Evolutionary conservation across 2,888 invertebrate genomes (phyloP), one percentile per base, ranked within the genome.

Genomic region (Pterostichus niger): DNA sequence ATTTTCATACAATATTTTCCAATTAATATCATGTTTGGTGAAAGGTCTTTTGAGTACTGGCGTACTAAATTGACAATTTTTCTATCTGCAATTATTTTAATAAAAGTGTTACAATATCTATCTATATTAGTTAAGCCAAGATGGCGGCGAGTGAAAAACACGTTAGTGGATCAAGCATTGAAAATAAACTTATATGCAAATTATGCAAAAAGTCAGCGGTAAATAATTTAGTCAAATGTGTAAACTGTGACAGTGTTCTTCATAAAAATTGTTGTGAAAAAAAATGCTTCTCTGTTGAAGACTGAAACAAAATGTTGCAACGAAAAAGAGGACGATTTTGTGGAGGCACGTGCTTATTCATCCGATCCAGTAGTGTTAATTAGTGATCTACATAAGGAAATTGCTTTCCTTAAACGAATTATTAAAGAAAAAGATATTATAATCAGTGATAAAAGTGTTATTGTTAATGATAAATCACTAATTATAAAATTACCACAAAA

Each of bases 241-340:
- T 15, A 56, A 56, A 15, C 13, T 56, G 56, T 56, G 56, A 56
- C 0, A 56, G 17, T n/a, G n/a, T n/a, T n/a, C n/a, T n/a, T n/a
- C n/a, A n/a, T n/a, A n/a, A n/a, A n/a, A n/a, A n/a, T n/a, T 56
- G 56, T 56, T 56, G 56, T 15, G 13, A 56, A 6, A 56, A 17
- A 17, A 13, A 49, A 49, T 4, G 49, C 10, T 49, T 49, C 4
- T 2, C 10, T 3, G 9, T 49, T n/a, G 15, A 56, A 9, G 17
- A 56, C 17, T 56, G 9, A 13, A 56, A 56, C 56, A 0, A 56
- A 56, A 17, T 56, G 2, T 17, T 17, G 56, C 17, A 56, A 17
- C 15, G 56, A 56, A 1, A 0, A 56, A 13, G 15, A 13, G 17
- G n/a, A n/a, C n/a, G n/a, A n/a, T n/a, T 56, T 17, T 15, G 0